Base-by-base conservation (phyloP, 1,140 invertebrate species). In the Anoplophora glabripennis region DNA sequence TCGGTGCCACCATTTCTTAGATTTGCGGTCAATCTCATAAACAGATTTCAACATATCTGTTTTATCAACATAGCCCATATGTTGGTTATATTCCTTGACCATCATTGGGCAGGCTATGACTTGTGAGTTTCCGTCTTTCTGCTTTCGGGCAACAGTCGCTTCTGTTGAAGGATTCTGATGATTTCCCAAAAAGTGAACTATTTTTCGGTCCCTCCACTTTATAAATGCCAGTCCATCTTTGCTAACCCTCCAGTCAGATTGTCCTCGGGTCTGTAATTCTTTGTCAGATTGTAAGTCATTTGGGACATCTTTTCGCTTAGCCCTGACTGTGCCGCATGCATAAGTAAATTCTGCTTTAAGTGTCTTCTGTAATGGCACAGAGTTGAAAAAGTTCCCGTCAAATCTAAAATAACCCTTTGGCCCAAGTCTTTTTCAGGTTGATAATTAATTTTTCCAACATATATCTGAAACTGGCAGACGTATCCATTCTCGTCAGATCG, bases 181-280 rank as follows among this genome's bases (percentile, higher is more conserved):
- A 65, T 77, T 78, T 9, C 69, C 73, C 35, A 74, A 59, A 53
- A 78, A 75, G 46, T 60, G 57, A 57, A 78, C 74, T 7, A 61
- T 35, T 68, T 68, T 72, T 58, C 73, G 75, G 63, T 77, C 75
- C 57, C 70, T 76, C 69, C 71, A 77, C 71, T 76, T 75, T 40
- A 68, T 59, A 68, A 57, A 75, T 57, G 62, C 59, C 63, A 76
- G 63, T 35, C 71, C 71, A 47, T 67, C 67, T 59, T 67, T 59
- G 37, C 65, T 75, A 59, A 72, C 70, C 45, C 67, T 51, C 66
- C 68, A 71, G 63, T 76, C 72, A 62, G 57, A 70, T 14, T 76
- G 65, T 45, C 73, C 73, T 47, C 70, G 63, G 51, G 67, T 66
- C 70, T 72, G 64, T 18, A 54, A 21, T 60, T 66, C 33, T 66